Percentiles rank a stretch among this genome's conserved stretches.
Conservation (phyloP, 2,888 invertebrate genomes). For the Tridacna gigas region DNA sequence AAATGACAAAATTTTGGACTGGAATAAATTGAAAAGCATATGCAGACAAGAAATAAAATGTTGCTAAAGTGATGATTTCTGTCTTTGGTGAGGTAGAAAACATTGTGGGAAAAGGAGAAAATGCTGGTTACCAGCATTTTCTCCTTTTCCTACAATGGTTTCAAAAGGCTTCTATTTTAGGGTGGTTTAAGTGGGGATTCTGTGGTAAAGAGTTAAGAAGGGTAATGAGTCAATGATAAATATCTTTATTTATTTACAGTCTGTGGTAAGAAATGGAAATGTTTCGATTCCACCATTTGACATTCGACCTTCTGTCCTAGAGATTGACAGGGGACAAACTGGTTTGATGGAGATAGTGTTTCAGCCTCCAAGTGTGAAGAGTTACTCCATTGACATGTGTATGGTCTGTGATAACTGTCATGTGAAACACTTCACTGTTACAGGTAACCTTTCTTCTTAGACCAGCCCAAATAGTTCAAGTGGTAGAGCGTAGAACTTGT, state of each 20-base stretch:
- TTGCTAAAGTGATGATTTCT: too few species aligned
- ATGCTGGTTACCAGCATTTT: too few species aligned
- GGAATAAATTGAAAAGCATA: too few species aligned
- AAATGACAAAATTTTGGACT: too few species aligned
- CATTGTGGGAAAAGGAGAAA: too few species aligned
- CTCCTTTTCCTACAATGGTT: too few species aligned
- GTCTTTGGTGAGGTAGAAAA: too few species aligned
- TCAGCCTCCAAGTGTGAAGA: conserved; percentile 75
- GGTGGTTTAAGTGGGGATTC: background rate
- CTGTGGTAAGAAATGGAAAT: conserved; percentile 73
- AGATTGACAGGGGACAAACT: conserved; percentile 76
- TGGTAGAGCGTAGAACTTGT: too few species aligned
- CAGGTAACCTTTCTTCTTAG: conserved; percentile 70
- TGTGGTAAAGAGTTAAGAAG: background rate
- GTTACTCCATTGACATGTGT: conserved; percentile 79
- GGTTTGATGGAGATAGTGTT: conserved; percentile 82
- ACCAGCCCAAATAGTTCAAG: too few species aligned
- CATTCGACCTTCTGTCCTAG: conserved; percentile 83
- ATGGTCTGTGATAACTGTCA: conserved; percentile 85
- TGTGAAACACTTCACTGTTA: conserved; percentile 79
- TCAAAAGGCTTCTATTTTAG: background rate
- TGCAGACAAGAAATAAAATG: too few species aligned
- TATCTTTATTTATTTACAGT: conserved; percentile 66
- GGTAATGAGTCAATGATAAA: background rate
- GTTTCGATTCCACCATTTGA: conserved; percentile 82